Evolutionary conservation across 2,888 invertebrate genomes (phyloP).

Genomic region (Pseudolycoriella hygida): DNA sequence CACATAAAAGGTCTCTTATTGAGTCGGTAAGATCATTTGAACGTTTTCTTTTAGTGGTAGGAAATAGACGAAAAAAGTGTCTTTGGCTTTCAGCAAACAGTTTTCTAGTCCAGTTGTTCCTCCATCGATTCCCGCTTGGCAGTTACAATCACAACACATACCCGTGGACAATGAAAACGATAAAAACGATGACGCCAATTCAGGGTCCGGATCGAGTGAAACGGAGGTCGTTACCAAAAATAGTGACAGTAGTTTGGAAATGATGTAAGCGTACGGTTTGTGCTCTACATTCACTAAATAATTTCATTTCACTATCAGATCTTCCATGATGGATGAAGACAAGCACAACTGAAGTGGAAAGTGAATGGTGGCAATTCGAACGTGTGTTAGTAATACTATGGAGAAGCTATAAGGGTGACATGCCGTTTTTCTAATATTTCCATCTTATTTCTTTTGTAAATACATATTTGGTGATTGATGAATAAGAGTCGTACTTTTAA

Average conservation of each 20-base stretch:
- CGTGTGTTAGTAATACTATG: too few species aligned
- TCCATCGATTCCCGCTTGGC: slow-evolving; percentile 67
- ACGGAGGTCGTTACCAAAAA: slow-evolving; percentile 57
- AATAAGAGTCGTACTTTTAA: too few species aligned
- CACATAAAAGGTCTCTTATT: slow-evolving; percentile 56
- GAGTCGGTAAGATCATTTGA: slow-evolving; percentile 34
- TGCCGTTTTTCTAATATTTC: too few species aligned
- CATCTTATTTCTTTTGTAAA: too few species aligned
- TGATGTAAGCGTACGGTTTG: slow-evolving; percentile 35
- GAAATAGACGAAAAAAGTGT: not conserved
- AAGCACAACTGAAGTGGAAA: too few species aligned
- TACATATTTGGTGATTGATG: too few species aligned
- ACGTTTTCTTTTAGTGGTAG: not conserved
- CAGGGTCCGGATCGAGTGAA: slow-evolving; percentile 48
- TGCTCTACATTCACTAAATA: too few species aligned
- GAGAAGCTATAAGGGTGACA: too few species aligned
- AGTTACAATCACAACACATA: slow-evolving; percentile 31
- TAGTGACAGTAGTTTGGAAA: slow-evolving; percentile 57
- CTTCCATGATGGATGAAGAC: too few species aligned
- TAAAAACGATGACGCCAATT: slow-evolving; percentile 39
- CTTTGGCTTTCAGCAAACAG: slow-evolving; percentile 41
- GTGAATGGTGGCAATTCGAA: too few species aligned
- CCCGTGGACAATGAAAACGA: slow-evolving; percentile 17
- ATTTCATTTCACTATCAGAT: too few species aligned
- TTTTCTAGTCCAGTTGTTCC: slow-evolving; percentile 52